Evolutionary conservation across 2,113 vertebrate genomes (phyloP).

Genomic region (Hyperopisus bebe): DNA sequence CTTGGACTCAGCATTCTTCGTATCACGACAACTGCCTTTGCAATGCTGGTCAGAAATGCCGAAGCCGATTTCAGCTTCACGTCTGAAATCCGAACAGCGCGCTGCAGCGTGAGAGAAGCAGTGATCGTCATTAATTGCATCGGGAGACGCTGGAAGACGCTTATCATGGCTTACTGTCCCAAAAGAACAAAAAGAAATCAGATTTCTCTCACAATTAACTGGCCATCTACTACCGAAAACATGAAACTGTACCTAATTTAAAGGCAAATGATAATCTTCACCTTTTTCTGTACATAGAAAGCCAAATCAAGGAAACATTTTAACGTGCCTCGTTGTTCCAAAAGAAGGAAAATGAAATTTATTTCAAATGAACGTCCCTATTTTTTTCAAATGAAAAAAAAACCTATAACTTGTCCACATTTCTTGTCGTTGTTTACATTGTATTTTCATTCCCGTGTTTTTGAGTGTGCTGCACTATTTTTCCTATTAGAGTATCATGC

Average conservation of each 20-base stretch:
- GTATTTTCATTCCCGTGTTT: neutral
- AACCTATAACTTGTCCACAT: neutral
- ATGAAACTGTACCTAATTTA: neutral
- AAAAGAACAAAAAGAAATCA: neutral
- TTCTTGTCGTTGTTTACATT: neutral
- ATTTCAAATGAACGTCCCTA: neutral
- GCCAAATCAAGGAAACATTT: neutral
- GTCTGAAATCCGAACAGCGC: neutral
- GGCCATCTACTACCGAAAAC: neutral
- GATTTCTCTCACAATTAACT: neutral
- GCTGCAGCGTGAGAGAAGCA: neutral
- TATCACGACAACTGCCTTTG: neutral
- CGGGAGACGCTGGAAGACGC: neutral
- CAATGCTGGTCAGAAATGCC: neutral
- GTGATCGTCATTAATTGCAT: neutral
- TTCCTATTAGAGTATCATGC: neutral
- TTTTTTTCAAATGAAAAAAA: neutral
- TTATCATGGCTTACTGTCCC: neutral
- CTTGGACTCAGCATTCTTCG: neutral
- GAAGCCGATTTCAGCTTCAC: neutral
- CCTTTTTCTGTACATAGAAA: neutral
- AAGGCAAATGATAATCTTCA: neutral
- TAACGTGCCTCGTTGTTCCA: neutral
- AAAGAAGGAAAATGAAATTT: neutral
- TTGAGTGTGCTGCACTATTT: neutral